Conservation (phyloP, 1,140 invertebrate genomes). For the Camponotus floridanus region DNA sequence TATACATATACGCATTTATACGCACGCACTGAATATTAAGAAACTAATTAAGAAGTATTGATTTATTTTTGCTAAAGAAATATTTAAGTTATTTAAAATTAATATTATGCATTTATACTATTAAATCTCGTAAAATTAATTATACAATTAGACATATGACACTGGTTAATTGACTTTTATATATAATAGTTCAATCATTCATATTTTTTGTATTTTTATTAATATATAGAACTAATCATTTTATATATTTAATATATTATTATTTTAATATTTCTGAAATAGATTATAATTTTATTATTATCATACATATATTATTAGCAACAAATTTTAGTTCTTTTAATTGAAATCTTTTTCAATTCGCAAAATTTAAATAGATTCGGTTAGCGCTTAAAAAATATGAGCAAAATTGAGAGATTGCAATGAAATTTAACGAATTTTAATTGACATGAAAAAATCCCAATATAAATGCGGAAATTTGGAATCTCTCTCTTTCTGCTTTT, state of each 20-base stretch:
- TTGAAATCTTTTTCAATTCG: not conserved
- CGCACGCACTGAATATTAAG: too few relatives aligned
- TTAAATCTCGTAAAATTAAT: not conserved
- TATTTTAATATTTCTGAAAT: not conserved
- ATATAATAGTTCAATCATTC: not conserved
- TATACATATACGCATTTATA: too few relatives aligned
- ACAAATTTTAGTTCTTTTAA: not conserved
- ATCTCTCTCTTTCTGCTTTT: not conserved
- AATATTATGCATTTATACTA: not conserved
- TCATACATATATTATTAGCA: not conserved
- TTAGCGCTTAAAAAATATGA: not conserved
- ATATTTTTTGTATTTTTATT: not conserved
- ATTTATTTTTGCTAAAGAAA: not conserved
- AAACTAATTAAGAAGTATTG: too few relatives aligned
- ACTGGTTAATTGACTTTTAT: not conserved
- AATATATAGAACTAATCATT: not conserved
- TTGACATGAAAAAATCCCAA: constrained; percentile 1
- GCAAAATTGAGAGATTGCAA: constrained; percentile 9
- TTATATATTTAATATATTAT: not conserved
- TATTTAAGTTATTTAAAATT: not conserved
- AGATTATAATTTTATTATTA: constrained; percentile 6
- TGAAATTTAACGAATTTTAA: constrained; percentile 22
- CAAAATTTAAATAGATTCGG: not conserved
- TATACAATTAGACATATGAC: not conserved
- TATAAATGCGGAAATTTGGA: constrained; percentile 16